Evolutionary conservation across 2,888 invertebrate genomes (phyloP).

Genomic region (Hypena proboscidalis): DNA sequence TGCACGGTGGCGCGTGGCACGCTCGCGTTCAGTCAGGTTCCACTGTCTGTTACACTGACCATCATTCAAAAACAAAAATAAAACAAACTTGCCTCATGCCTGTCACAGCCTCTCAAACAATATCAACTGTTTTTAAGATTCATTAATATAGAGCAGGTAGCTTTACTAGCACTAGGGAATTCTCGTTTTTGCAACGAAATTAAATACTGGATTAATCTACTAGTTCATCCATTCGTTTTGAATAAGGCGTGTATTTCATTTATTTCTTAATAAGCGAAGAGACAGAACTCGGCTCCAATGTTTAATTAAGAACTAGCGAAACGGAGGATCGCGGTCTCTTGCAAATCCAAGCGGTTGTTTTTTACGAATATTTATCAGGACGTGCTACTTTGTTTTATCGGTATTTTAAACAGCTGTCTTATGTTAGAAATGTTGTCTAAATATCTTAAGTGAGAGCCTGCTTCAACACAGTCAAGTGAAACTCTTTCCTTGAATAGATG

Average conservation of each 20-base stretch:
- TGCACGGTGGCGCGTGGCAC: constrained; percentile 57
- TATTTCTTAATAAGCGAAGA: constrained; percentile 75
- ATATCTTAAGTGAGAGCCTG: background rate
- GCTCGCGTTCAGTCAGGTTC: constrained; percentile 48
- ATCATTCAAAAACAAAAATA: constrained; percentile 63
- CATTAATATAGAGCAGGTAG: constrained; percentile 32
- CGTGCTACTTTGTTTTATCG: constrained; percentile 55
- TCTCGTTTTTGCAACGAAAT: constrained; percentile 52
- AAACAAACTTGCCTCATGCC: constrained; percentile 51
- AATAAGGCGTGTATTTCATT: constrained; percentile 68
- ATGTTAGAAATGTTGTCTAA: constrained; percentile 45
- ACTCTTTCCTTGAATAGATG: too few relatives aligned
- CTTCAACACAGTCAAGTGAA: too few relatives aligned
- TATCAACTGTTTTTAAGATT: constrained; percentile 38
- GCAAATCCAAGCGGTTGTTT: constrained; percentile 58
- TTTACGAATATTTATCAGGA: constrained; percentile 72
- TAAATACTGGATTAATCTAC: constrained; percentile 53
- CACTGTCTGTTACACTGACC: constrained; percentile 35
- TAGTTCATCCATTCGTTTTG: constrained; percentile 48
- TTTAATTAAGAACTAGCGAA: constrained; percentile 75
- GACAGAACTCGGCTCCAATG: constrained; percentile 56
- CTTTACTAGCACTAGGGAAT: constrained; percentile 50
- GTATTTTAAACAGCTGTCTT: constrained; percentile 53
- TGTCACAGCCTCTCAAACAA: constrained; percentile 48
- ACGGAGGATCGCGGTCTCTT: constrained; percentile 31